These are phyloP conservation scores for Sarcophaga bullata DNA, from an alignment of 1,140 invertebrate genomes.

Conservation along the genomic window DNA sequence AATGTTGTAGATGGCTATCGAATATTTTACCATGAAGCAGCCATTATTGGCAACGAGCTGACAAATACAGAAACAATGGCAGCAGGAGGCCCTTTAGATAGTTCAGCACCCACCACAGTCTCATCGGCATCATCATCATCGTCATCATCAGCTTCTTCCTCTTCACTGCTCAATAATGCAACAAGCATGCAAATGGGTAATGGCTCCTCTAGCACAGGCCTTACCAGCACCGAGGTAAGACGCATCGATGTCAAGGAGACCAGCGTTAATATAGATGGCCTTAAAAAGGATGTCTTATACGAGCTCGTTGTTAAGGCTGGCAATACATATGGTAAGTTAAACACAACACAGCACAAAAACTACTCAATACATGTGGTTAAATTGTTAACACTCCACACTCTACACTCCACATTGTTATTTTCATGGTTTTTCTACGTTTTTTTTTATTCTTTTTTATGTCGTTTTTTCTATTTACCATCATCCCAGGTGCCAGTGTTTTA, in stretches of 20 bases:
- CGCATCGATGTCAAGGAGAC: constrained; percentile 79
- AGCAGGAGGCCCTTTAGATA: neutral
- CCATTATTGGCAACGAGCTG: constrained; percentile 44
- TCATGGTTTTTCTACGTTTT: neutral
- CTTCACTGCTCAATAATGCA: constrained; percentile 50
- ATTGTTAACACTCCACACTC: neutral
- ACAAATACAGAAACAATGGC: neutral
- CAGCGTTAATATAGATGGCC: constrained; percentile 73
- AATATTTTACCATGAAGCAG: constrained; percentile 72
- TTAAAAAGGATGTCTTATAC: constrained; percentile 78
- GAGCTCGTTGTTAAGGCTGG: constrained; percentile 84
- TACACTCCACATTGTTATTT: neutral
- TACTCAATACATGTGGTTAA: neutral
- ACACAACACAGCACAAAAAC: neutral
- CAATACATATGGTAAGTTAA: constrained; percentile 72
- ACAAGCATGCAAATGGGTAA: constrained; percentile 53
- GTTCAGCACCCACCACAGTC: neutral
- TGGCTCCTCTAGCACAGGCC: constrained; percentile 42
- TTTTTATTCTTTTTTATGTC: neutral
- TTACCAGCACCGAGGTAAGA: constrained; percentile 65
- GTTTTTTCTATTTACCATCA: constrained; percentile 28
- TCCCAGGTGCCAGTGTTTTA: constrained; percentile 76
- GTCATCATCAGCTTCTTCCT: constrained; percentile 42
- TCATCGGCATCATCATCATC: neutral
- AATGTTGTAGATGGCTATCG: constrained; percentile 84